These are phyloP conservation scores for Hucho hucho DNA, from an alignment of 2,113 vertebrate genomes.

Conservation along the genomic window DNA sequence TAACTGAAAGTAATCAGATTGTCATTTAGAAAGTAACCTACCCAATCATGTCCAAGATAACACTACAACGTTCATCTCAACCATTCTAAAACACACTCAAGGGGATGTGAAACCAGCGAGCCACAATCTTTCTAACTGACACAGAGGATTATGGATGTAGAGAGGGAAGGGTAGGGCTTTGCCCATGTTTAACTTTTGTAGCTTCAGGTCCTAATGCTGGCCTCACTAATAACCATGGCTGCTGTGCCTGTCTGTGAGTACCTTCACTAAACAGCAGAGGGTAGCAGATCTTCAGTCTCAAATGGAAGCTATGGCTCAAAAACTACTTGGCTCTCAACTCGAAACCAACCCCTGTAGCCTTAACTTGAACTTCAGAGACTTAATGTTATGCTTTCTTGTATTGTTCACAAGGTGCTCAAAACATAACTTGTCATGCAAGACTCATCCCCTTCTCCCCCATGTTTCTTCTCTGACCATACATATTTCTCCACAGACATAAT, in stretches of 20 bases:
- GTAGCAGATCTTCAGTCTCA: constrained; percentile 40
- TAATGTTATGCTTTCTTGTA: background rate
- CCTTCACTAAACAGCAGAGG: constrained; percentile 41
- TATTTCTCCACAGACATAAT: background rate
- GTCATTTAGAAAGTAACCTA: too few relatives aligned
- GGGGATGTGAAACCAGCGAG: constrained; percentile 49
- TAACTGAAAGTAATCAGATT: too few relatives aligned
- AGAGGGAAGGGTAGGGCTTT: background rate
- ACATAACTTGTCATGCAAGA: background rate
- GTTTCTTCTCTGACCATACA: background rate
- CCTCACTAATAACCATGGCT: background rate
- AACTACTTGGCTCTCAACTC: background rate
- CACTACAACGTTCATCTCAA: background rate
- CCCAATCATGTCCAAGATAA: too few relatives aligned
- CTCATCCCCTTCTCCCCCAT: too few relatives aligned
- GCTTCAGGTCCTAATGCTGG: background rate
- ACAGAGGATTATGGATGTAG: background rate
- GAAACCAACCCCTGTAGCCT: background rate
- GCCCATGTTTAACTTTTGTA: background rate
- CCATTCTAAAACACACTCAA: constrained; percentile 2
- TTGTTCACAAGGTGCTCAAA: background rate
- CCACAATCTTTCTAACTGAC: constrained; percentile 36
- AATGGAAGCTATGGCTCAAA: background rate
- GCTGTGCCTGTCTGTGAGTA: background rate
- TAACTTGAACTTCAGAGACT: background rate